Base-by-base conservation (phyloP, 2,797 vertebrate genomes). In the Mustela erminea region DNA sequence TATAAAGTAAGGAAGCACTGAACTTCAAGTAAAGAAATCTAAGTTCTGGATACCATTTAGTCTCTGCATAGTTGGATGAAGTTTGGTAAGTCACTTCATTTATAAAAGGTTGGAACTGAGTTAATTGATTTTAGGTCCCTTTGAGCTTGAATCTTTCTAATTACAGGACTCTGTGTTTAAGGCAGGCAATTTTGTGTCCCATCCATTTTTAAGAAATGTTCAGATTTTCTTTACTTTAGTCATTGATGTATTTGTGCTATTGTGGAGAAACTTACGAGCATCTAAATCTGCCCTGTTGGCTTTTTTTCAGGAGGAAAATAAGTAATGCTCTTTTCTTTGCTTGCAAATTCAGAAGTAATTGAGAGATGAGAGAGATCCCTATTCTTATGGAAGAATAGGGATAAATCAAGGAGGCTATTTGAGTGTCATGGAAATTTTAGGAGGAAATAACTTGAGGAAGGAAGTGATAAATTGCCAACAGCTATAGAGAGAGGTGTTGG, bases 291-390 rank as follows among this genome's bases (percentile, higher is more conserved):
- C 1, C 25, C n/a, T 74, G 27, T 68, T 87, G 54, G 14, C 2
- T n/a, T 87, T 86, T 92, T 92, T 96, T 90, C 41, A 52, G 21
- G 29, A 74, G 62, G 54, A 94, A 75, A 82, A 60, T 60, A 96
- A 78, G 10, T 25, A 46, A 5, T 60, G 23, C 12, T 77, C 17
- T 38, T 54, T 91, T 88, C n/a, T 96, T 43, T 77, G 25, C 38
- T 84, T 85, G 29, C 78, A 43, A 46, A 13, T 78, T 93, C 41
- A 80, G 23, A 94, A 52, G 7, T 43, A 92, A 87, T 86, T 41
- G 85, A 85, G 32, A 88, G 95, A 62, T 56, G 49, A 78, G 27
- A 54, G 52, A 54, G 52, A 54, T 54, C 52, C 17, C 52, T 18
- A 18, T 54, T 54, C 52, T 54, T 83, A 0, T 49, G 56, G 52